A percentile compares a stretch with the other conserved stretches of the same genome.
phyloP scores from a whole-genome alignment of 2,797 vertebrate genomes.

The Chromis chromis region DNA sequence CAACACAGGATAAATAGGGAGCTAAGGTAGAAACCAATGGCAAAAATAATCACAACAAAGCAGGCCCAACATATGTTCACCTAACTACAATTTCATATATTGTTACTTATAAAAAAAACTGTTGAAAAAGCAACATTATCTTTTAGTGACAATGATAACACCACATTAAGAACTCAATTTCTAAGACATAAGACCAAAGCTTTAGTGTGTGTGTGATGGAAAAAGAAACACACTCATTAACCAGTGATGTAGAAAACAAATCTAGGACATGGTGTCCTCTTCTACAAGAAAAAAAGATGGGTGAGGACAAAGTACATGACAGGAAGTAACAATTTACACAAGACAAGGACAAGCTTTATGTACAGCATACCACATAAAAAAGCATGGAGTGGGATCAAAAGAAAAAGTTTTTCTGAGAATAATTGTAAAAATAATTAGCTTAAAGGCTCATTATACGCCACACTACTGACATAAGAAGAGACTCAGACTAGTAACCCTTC shows the following conservation, averaged over 20 bases:
- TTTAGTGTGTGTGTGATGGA: not conserved
- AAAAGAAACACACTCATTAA: not conserved
- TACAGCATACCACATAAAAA: conserved; percentile 9
- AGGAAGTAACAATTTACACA: conserved; percentile 25
- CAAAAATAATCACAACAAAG: conserved; percentile 2
- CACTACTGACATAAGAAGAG: conserved; percentile 42
- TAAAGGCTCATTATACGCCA: conserved; percentile 50
- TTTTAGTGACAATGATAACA: not conserved
- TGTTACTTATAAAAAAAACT: not conserved
- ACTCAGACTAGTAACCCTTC: conserved; percentile 28
- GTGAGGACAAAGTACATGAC: conserved; percentile 16
- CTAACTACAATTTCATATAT: not conserved
- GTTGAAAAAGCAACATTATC: not conserved
- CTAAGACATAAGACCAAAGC: not conserved
- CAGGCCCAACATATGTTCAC: not conserved
- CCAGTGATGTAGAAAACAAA: conserved; percentile 27
- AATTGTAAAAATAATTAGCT: conserved; percentile 61
- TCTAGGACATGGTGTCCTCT: not conserved
- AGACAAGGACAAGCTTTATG: not conserved
- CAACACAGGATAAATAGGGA: not conserved
- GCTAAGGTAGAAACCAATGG: not conserved
- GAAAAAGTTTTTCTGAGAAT: conserved; percentile 56
- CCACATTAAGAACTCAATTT: not conserved
- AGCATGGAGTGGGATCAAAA: conserved; percentile 22
- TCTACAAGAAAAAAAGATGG: not conserved